Evolutionary conservation across 2,797 vertebrate genomes (phyloP), one percentile per base, ranked within the genome.

Genomic region (Helicolenus hilgendorfi): DNA sequence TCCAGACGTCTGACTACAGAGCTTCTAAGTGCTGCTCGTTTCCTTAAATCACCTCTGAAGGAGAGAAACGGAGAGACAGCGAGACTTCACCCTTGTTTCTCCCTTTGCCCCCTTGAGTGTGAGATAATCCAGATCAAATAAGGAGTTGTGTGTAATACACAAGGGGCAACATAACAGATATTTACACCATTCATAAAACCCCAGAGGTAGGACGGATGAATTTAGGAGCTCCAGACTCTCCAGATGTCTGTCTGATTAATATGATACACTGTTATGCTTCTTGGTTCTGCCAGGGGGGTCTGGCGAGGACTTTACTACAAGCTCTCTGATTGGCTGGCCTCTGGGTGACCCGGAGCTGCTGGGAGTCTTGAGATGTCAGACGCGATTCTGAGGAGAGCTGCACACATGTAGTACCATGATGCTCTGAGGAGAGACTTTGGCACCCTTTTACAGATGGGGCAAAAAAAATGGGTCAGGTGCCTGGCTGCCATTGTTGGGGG

Each of bases 201-300:
- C 55, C 45, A 77, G 67, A 56, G 75, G 49, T 49, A 49, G 67
- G 11, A 60, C 45, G 10, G 73, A 65, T 83, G 77, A 87, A 79
- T 77, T 76, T 27, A 83, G 75, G 71, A 77, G 80, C 84, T 71
- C 83, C 80, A 82, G 79, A 85, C 79, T 84, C 70, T 86, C 80
- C 91, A 94, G 85, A 96, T 91, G 93, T 96, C 89, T 80, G 77
- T 92, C 90, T 95, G 90, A 95, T 95, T 95, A 94, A 89, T 73
- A 95, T 95, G 93, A 95, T 91, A 89, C 83, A 94, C 88, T 73
- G 90, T 93, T 90, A 86, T 91, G 80, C 83, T 84, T 89, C 88
- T 77, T 87, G 83, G 74, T 76, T 91, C 89, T 95, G 93, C 85
- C 91, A 89, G 86, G 86, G 94, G 89, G 92, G 87, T 94, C 89